Evolutionary conservation across 2,888 invertebrate genomes (phyloP).

Genomic region (Leptinotarsa haldemani): DNA sequence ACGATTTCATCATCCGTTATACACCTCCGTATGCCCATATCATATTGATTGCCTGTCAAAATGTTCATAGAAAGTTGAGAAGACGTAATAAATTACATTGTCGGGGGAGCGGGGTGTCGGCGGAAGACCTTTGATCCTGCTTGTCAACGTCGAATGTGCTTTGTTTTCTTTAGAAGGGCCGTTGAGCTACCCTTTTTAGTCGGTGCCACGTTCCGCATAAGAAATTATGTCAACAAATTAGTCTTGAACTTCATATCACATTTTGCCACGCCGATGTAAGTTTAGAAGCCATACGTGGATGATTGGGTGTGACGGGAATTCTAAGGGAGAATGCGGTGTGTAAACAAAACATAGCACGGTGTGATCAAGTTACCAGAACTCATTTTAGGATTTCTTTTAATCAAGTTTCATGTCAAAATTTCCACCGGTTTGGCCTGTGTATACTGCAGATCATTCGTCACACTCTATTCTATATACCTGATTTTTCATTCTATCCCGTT

Average conservation of each 20-base stretch:
- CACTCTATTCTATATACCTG: no score
- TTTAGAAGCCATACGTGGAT: conserved; percentile 10
- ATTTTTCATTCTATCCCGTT: no score
- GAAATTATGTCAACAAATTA: conserved; percentile 65
- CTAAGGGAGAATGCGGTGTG: not conserved
- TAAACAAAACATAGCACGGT: not conserved
- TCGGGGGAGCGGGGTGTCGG: conserved; percentile 1
- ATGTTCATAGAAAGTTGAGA: conserved; percentile 28
- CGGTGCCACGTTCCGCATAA: conserved; percentile 62
- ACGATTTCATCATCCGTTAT: not conserved
- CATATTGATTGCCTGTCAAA: conserved; percentile 27
- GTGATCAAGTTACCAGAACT: not conserved
- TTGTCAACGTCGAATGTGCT: conserved; percentile 41
- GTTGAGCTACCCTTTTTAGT: conserved; percentile 59
- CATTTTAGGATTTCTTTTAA: no score
- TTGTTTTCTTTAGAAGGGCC: conserved; percentile 55
- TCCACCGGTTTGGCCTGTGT: no score
- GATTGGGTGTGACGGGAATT: not conserved
- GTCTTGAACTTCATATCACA: conserved; percentile 50
- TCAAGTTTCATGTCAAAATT: no score
- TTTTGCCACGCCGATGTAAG: conserved; percentile 40
- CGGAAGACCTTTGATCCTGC: conserved; percentile 26
- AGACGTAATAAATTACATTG: conserved; percentile 37
- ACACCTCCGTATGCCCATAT: not conserved
- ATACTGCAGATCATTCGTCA: no score